Base-by-base conservation (phyloP, 2,797 vertebrate species). In the Vespertilio murinus region DNA sequence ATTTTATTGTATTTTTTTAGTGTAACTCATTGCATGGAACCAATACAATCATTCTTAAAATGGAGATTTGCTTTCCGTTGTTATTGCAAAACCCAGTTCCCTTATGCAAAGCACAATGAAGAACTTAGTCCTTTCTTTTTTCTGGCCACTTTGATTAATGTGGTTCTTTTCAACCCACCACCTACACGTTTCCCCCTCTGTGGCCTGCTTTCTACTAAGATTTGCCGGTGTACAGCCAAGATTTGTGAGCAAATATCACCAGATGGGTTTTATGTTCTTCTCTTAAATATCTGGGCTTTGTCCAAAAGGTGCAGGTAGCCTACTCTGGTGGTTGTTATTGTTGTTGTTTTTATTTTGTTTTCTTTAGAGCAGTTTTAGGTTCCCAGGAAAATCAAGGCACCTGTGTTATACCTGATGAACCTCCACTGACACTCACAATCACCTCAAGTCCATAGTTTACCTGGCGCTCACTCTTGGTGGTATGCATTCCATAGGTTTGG, bases 41-140 rank as follows among this genome's bases (percentile, higher is more conserved):
- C 40, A 54, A 49, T 13, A 35, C 38, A 67, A 22, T 64, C 13
- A 25, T 81, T 78, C 70, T 95, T 93, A 90, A 90, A 94, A 70
- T 67, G 52, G 49, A 7, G 25, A 74, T 22, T 96, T 87, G 16
- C 13, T 94, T 85, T 40, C 35, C 23, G 23, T 80, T 75, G 30
- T 42, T 52, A 56, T 61, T 13, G 28, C 35, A 86, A 83, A 85
- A 42, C 20, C 13, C 33, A 0, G 23, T 52, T 90, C 28, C 65
- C 33, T 33, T 35, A 52, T 18, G 9, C 61, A 80, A 35, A 89
- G 56, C 45, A 42, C 38, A 47, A 30, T 33, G 52, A 38, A 47
- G 20, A 83, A 84, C 45, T 77, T 49, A 45, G 33, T 30, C 65
- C 5, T 28, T 77, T 78, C 45, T 28, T 42, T 54, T n/a, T 45